Base-by-base conservation (phyloP, 2,888 invertebrate genomes). In the Autographa pulchrina region DNA sequence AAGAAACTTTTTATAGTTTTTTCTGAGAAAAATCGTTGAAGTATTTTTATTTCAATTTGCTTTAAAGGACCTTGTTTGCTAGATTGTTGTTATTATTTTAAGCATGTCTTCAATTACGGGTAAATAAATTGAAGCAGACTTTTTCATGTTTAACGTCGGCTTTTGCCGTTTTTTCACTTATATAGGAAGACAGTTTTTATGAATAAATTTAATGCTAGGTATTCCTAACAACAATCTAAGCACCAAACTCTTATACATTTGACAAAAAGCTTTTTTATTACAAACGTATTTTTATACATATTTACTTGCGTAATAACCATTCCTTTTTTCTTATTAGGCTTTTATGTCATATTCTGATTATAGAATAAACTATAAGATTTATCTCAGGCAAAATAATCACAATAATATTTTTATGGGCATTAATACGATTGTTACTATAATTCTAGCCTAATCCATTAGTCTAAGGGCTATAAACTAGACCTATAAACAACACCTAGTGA, bases 361-460 rank as follows among this genome's bases (percentile, higher is more conserved):
- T 43, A 14, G 14, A 43, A 41, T 13, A 13, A 13, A 13, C 41
- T 13, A 11, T 43, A 5, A 43, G 18, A 31, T 64, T 54, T 54
- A 9, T 3, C 54, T 56, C 14, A 16, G n/a, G 18, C 4, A 41
- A 61, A n/a, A 41, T 41, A 13, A 43, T 41, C 41, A 62, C 38
- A 62, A 48, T 25, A 38, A 38, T 16, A 38, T 5, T 58, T 41
- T 58, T 16, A 41, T 43, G 11, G n/a, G 5, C 25, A 58, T 25
- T 41, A 65, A 65, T 20, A 58, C 31, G 18, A n/a, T 31, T 43
- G 13, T 38, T 41, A 64, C 38, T 59, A 59, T 7, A 58, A 38
- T 65, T 25, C 41, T 16, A 58, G 58, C 58, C 58, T 59, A 65
- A 65, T 65, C 58, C 58, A 59, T 48, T 65, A 52, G 60, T 20